These are phyloP conservation scores for Pteropus rufus DNA, from an alignment of 2,797 vertebrate genomes.

Conservation along the genomic window DNA sequence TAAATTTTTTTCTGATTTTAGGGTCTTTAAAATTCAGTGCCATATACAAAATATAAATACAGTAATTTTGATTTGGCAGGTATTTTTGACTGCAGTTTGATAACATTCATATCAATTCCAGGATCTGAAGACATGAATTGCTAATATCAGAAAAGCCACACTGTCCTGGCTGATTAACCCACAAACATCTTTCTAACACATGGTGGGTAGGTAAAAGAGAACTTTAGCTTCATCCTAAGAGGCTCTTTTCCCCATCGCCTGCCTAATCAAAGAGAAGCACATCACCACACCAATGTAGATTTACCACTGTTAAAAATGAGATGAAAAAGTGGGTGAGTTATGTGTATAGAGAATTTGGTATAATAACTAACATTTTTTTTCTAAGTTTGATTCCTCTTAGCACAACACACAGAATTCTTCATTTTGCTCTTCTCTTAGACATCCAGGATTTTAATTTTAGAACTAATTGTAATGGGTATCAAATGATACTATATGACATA, in stretches of 20 bases:
- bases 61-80: background rate
- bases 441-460: background rate
- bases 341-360: background rate
- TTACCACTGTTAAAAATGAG: background rate
- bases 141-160: background rate
- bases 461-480: background rate
- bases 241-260: background rate
- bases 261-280: background rate
- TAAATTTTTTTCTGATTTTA: background rate
- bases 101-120: background rate
- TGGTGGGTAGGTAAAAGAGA: background rate
- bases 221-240: background rate
- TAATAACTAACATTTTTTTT: background rate
- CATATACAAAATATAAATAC: background rate
- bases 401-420: background rate
- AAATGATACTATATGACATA: background rate
- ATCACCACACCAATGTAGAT: fast-evolving
- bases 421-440: background rate
- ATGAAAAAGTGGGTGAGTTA: background rate
- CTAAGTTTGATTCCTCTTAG: background rate
- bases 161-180: background rate
- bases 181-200: background rate
- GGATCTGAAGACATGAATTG: background rate
- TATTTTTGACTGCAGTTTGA: background rate
- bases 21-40: background rate